A percentile compares a stretch with the other conserved stretches of the same genome.
phyloP scores from a whole-genome alignment of 2,888 invertebrate species.

The Dicyrtoma fusca region DNA sequence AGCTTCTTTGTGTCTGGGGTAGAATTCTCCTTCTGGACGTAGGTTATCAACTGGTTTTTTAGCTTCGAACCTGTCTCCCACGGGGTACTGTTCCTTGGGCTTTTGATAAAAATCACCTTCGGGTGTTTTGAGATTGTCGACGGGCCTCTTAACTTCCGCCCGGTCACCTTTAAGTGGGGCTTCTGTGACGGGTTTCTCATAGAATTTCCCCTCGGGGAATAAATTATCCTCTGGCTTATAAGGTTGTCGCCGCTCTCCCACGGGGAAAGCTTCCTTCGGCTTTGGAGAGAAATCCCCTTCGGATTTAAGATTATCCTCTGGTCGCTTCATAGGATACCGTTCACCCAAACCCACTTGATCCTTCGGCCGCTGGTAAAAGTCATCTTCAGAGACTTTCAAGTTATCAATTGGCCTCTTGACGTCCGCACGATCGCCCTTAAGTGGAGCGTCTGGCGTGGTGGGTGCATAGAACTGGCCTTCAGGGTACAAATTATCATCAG shows the following conservation, averaged over 20 bases:
- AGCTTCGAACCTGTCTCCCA: constrained; percentile 59
- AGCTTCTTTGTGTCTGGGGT: constrained; percentile 59
- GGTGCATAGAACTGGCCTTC: constrained; percentile 64
- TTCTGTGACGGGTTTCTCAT: constrained; percentile 23
- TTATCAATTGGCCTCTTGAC: constrained; percentile 54
- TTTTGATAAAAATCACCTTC: constrained; percentile 30
- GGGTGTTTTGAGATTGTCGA: constrained; percentile 17
- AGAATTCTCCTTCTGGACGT: constrained; percentile 60
- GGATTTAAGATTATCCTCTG: constrained; percentile 63
- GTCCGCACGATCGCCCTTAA: constrained; percentile 59
- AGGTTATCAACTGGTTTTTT: constrained; percentile 64
- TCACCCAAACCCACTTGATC: constrained; percentile 60
- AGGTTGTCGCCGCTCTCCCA: constrained; percentile 59
- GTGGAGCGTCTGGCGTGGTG: constrained; percentile 59
- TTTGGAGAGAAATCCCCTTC: constrained; percentile 60
- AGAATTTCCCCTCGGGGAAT: constrained; percentile 64
- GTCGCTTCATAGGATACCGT: constrained; percentile 59
- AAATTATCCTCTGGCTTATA: constrained; percentile 65
- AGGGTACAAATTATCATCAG: constrained; percentile 55
- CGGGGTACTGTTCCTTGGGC: constrained; percentile 26
- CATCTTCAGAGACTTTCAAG: constrained; percentile 61
- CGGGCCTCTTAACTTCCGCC: constrained; percentile 51
- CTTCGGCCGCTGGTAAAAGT: constrained; percentile 50
- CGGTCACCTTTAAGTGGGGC: constrained; percentile 49
- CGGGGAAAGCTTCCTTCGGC: constrained; percentile 22